Base-by-base conservation (phyloP, 1,140 invertebrate genomes). In the Cherax destructor region DNA sequence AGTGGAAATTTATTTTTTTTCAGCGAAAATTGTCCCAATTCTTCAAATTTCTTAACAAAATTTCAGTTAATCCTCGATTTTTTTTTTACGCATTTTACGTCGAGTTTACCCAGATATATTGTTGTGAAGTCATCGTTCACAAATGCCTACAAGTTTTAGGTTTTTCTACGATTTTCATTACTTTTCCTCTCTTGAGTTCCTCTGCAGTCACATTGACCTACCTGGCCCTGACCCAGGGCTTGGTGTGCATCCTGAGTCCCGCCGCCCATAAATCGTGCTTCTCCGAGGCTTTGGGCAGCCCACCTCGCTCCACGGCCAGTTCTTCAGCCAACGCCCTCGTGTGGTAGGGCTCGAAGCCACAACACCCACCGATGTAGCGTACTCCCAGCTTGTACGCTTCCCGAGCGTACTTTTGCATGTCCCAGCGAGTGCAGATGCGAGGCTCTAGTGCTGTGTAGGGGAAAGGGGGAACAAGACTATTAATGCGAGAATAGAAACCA, bases 151-250 rank as follows among this genome's bases (percentile, higher is more conserved):
- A 41, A 41, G 30, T 41, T 41, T 41, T 41, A 41, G 30, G 30
- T 41, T 41, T 41, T 41, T 41, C 30, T 41, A 41, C 30, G 30
- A 41, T 41, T 41, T 41, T 41, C 30, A 41, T 41, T 41, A 41
- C 2, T 41, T 41, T 41, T 41, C n/a, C n/a, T 41, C 30, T 41
- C 30, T 41, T 41, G 30, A 41, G 30, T 41, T 41, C 30, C 30
- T 41, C 30, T n/a, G 50, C 30, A 3, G 16, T 3, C 41, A 18
- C 18, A n/a, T 21, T 41, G 16, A 92, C 92, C 41, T 91, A 94
- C 94, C 94, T 94, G 41, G 94, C 94, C 91, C 94, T 88, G 50
- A 95, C 94, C 94, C 94, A 95, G 16, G 94, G 94, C 86, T 95
- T 95, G 16, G 94, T 95, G 89, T 95, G 94, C 94, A 94, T 94